Evolutionary conservation across 2,113 vertebrate species (phyloP), one percentile per base, ranked within the genome.

Genomic region (Eublepharis macularius): DNA sequence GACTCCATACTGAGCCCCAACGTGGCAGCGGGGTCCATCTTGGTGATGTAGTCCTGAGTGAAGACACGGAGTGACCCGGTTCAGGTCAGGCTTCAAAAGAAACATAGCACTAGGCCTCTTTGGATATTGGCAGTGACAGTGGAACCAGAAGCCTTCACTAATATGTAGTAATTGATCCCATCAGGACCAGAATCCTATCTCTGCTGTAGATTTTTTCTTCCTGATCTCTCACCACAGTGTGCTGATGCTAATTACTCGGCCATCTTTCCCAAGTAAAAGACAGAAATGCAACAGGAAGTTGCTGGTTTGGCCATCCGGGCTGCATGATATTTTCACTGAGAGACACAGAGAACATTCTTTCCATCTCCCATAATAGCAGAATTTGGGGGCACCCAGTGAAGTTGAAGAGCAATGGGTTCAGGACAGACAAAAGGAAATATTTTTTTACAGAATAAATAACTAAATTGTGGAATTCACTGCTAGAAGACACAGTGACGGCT

Each of bases 1-100:
- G 98, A 99, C 89, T 99, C 98, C 0, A 94, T 96, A 86, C 97
- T 98, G 81, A 99, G 96, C 5, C 98, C 98, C 91, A 99, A 92
- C 0, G 98, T 98, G 41, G 97, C 95, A 1, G 97, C 97, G 0
- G 98, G 98, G 91, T 99, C 98, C 96, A 99, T 97, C 89, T 97
- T 97, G 82, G 92, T 97, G 76, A 99, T 95, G 75, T 99, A 99
- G 83, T 99, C 98, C 98, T 99, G 79, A 1, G 11, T 2, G 49
- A 13, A 83, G 73, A 84, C 29, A 32, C 39, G 39, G 4, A 74
- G 12, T 4, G 29, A n/a, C 13, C 36, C 41, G 1, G 26, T 34
- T 74, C 65, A 36, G 11, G 6, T 66, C 26, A 41, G 14, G 1
- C 19, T 39, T 47, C 43, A 54, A 12, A 32, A 34, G 24, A 78